Percentiles rank a stretch among this genome's conserved stretches.
Evolutionary conservation across 1,140 invertebrate species (phyloP).

Genomic region (Thaumetopoea pityocampa): DNA sequence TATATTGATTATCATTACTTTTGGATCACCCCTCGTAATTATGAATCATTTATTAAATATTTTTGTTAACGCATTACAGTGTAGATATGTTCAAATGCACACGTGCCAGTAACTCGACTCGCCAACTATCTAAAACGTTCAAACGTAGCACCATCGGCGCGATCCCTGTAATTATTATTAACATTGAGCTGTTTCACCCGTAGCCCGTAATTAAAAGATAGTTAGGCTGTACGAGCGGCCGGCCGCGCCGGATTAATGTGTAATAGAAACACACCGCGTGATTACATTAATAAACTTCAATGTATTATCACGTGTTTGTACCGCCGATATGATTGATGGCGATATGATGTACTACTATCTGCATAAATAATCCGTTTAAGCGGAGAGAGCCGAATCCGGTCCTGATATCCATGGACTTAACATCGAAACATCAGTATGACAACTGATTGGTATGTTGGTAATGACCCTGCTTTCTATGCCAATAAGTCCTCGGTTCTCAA

Average conservation of each 20-base stretch:
- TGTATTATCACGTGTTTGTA: constrained; percentile 47
- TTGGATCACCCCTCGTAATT: no score
- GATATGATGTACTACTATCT: constrained; percentile 11
- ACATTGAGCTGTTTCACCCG: constrained; percentile 51
- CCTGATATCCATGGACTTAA: no score
- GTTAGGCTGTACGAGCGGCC: constrained; percentile 46
- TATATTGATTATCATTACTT: no score
- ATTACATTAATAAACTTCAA: constrained; percentile 53
- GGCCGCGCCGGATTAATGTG: constrained; percentile 58
- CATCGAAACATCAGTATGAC: no score
- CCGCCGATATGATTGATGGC: constrained; percentile 40
- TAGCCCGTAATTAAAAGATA: constrained; percentile 66
- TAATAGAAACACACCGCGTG: constrained; percentile 67
- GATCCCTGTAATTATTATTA: constrained; percentile 58
- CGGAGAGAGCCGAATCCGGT: no score
- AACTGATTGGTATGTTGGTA: no score
- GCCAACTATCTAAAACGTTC: constrained; percentile 3
- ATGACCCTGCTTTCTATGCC: no score
- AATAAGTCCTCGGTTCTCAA: no score
- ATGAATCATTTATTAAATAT: no score
- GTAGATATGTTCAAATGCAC: no score
- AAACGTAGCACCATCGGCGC: constrained; percentile 30
- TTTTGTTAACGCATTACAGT: no score
- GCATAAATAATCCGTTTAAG: not conserved
- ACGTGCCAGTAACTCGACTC: not conserved